A percentile compares a stretch with the other conserved stretches of the same genome.
Evolutionary conservation across 1,140 invertebrate genomes (phyloP).

Genomic region (Steinernema khuongi): DNA sequence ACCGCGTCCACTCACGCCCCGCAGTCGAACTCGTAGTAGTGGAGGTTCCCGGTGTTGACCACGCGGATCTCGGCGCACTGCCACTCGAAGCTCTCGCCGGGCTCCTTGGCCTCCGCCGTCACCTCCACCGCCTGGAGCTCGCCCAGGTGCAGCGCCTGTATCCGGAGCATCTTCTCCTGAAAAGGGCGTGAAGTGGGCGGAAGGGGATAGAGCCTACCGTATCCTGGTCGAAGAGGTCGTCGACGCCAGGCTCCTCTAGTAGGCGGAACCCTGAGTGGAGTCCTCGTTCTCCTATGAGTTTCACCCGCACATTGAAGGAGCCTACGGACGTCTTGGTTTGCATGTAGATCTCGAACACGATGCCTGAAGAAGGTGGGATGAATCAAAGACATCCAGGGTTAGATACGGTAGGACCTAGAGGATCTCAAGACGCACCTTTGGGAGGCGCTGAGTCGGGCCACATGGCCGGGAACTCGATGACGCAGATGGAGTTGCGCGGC

Average conservation of each 20-base stretch:
- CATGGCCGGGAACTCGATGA: neutral
- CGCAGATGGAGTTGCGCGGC: neutral
- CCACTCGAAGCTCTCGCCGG: neutral
- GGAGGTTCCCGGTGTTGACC: slow-evolving; percentile 8
- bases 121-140: neutral
- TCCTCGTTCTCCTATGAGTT: neutral
- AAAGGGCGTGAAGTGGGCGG: neutral
- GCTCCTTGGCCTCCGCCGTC: neutral
- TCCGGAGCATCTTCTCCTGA: neutral
- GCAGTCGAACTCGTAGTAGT: neutral
- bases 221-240: neutral
- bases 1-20: neutral
- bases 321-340: neutral
- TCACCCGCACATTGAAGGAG: neutral
- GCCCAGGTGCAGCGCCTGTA: slow-evolving; percentile 5
- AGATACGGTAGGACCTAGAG: too few species aligned
- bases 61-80: neutral
- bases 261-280: neutral
- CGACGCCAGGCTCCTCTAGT: neutral
- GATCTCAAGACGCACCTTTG: neutral
- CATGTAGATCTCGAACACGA: neutral
- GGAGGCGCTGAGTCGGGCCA: slow-evolving; percentile 1
- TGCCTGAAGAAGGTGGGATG: too few species aligned
- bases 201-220: neutral
- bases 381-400: too few species aligned